These are phyloP conservation scores for Hydropsyche tenuis DNA, from an alignment of 1,140 invertebrate genomes.

Conservation along the genomic window DNA sequence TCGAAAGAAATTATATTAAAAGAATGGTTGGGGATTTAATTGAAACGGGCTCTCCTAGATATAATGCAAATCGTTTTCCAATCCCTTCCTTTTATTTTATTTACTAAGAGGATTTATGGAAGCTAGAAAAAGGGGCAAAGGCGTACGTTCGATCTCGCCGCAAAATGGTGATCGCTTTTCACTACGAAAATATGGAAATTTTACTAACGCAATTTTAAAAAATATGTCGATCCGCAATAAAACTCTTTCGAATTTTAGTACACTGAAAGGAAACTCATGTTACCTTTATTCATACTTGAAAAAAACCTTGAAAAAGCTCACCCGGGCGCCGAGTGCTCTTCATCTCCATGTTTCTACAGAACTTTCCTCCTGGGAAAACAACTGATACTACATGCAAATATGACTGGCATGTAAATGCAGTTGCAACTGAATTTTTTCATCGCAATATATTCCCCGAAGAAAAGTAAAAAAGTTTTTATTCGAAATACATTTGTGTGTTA, in stretches of 20 bases:
- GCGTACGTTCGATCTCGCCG: not conserved
- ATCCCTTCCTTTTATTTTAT: constrained; percentile 38
- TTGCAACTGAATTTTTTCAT: not conserved
- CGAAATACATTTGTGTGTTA: too few relatives aligned
- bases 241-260: constrained; percentile 15
- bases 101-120: constrained; percentile 37
- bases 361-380: constrained; percentile 38
- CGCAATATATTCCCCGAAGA: too few relatives aligned
- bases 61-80: constrained; percentile 39
- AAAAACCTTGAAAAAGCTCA: not conserved
- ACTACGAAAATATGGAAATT: not conserved
- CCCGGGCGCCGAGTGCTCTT: constrained; percentile 17
- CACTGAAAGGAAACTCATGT: constrained; percentile 34
- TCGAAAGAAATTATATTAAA: constrained; percentile 37
- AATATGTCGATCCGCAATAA: not conserved
- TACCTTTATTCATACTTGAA: constrained; percentile 14
- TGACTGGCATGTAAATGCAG: constrained; percentile 16
- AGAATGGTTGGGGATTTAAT: constrained; percentile 32
- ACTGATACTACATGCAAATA: constrained; percentile 36
- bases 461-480: not conserved
- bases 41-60: constrained; percentile 33
- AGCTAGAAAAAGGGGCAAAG: constrained; percentile 25
- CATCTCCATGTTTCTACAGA: constrained; percentile 28
- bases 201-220: not conserved
- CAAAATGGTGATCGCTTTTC: not conserved